Evolutionary conservation across 2,113 vertebrate genomes (phyloP).

Genomic region (Protobothrops mucrosquamatus): DNA sequence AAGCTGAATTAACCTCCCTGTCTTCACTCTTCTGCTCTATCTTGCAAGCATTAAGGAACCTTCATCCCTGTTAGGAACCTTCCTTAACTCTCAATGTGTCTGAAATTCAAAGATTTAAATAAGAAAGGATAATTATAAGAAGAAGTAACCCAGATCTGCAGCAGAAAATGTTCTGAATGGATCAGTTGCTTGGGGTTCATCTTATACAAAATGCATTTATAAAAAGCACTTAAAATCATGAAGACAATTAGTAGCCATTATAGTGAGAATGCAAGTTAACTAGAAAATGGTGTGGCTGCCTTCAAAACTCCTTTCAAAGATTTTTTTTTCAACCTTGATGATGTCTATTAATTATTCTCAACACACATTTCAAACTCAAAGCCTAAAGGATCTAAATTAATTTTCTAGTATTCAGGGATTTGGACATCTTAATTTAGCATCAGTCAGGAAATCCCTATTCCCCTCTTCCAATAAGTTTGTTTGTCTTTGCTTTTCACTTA

Average conservation of each 20-base stretch:
- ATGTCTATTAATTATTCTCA: not conserved
- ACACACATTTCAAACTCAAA: not conserved
- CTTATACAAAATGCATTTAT: not conserved
- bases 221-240: not conserved
- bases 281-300: not conserved
- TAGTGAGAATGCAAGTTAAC: not conserved
- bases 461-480: too few relatives aligned
- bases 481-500: not conserved
- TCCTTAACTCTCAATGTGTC: not conserved
- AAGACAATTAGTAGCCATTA: conserved; percentile 1
- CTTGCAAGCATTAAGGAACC: not conserved
- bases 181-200: not conserved
- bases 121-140: not conserved
- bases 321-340: not conserved
- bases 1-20: not conserved
- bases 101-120: not conserved
- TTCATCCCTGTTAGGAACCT: not conserved
- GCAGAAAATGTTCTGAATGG: not conserved
- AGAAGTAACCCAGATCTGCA: not conserved
- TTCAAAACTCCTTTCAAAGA: not conserved
- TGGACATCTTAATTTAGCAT: not conserved
- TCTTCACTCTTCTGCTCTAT: not conserved
- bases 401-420: not conserved
- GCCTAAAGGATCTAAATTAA: not conserved
- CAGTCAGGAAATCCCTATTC: not conserved